Base-by-base conservation (phyloP, 2,113 vertebrate genomes). In the Pelusios castaneus region DNA sequence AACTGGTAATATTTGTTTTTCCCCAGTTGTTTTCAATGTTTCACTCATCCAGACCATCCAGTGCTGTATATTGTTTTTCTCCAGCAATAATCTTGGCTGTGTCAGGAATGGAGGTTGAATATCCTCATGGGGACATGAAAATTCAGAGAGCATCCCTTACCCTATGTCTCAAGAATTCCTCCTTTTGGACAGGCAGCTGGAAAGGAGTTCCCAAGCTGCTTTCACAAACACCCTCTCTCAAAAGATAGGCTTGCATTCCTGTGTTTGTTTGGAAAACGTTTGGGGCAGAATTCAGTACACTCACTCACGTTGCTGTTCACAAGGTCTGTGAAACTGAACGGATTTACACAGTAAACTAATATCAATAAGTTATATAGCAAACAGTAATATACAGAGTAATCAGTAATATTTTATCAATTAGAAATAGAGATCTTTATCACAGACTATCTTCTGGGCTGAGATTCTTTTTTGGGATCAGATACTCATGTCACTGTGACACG, bases 401-500 rank as follows among this genome's bases (percentile, higher is more conserved):
- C 16, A 38, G 49, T 6, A 31, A 78, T 67, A 67, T 67, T 51
- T 60, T 81, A 21, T 34, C 60, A 1, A 80, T 82, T 2, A 2
- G 52, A 80, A 1, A 2, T 58, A 4, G 41, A 11, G 17, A 54
- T 51, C 1, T 0, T 80, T 76, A 27, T 56, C 78, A 8, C n/a
- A 45, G 9, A 4, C 80, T 7, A 51, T 89, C 22, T 78, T 31
- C 8, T 5, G 25, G n/a, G 24, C 56, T 51, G 47, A 1, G 2
- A 7, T 82, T 31, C 75, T 63, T 54, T 80, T 80, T 51, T 3
- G 60, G 27, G 10, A 41, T 80, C 90, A 31, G 14, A 52, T 73
- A 29, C 2, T 0, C 3, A 0, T 63, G 49, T 51, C 49, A 56
- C 24, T 56, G 55, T 25, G 9, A 56, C 24, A 22, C 8, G 25